Base-by-base conservation (phyloP, 1,140 invertebrate genomes). In the Drosophila baimaii region DNA sequence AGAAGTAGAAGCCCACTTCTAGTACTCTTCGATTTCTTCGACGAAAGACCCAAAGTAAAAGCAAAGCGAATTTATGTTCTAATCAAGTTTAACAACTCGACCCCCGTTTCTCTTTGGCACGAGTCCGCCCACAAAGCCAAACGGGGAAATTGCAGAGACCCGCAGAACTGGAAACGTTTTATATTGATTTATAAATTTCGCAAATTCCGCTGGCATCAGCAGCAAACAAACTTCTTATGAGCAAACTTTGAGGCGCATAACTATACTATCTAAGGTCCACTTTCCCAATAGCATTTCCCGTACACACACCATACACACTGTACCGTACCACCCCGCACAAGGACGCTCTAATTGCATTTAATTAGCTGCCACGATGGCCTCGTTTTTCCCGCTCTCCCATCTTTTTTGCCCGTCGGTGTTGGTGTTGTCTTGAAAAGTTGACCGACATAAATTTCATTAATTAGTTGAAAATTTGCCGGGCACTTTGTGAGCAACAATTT, bases 361-460 rank as follows among this genome's bases (percentile, higher is more conserved):
- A 77, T 77, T 77, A 77, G 74, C 74, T 70, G 64, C 63, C 51
- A 77, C 64, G 75, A 61, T 77, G 73, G 72, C 73, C 73, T 49
- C 72, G 41, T 77, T 77, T 77, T 54, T 13, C 35, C 25, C 39
- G 46, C 52, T 37, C 21, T 27, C 33, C 46, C 27, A 17, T 39
- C 19, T n/a, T 27, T 13, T 29, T 25, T 29, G 43, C 27, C 51
- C 51, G 19, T 29, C 15, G 19, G 29, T 33, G 43, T n/a, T 41
- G 33, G 59, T 58, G 56, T 29, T 46, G 35, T 58, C 33, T 25
- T 58, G 57, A 51, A 71, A 83, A 84, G 76, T 79, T 83, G 81
- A 83, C 81, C 81, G 81, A 83, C 76, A 83, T 84, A 83, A 83
- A 83, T 84, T 83, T 84, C 66, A 77, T 84, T 83, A 83, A 83